These are phyloP conservation scores for Drosophila conformis DNA, from an alignment of 2,888 invertebrate genomes.

Conservation along the genomic window DNA sequence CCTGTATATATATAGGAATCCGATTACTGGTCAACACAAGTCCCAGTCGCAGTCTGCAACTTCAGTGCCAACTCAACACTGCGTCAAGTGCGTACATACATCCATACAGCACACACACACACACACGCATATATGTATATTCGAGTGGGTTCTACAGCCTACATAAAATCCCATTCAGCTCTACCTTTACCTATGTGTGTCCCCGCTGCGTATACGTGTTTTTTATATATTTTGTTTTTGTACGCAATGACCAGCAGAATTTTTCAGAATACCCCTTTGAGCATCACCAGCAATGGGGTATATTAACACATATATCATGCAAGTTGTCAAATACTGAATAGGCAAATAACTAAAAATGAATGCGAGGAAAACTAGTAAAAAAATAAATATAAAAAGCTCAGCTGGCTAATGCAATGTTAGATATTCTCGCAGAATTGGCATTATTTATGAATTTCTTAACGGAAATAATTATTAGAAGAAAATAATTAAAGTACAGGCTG, in stretches of 20 bases:
- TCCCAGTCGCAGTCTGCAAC: conserved; percentile 9
- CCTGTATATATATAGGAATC: conserved; percentile 20
- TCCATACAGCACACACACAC: conserved; percentile 1
- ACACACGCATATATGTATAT: background rate
- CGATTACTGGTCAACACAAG: conserved; percentile 16
- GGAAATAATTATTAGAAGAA: background rate
- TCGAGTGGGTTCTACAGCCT: background rate
- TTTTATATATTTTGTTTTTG: conserved; percentile 6
- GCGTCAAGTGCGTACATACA: conserved; percentile 20
- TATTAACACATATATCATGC: background rate
- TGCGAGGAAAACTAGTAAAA: background rate
- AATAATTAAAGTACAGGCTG: background rate
- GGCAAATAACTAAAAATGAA: background rate
- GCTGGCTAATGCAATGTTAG: background rate
- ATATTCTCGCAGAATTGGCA: background rate
- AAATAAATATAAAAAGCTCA: background rate
- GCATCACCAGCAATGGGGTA: background rate
- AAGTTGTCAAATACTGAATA: background rate
- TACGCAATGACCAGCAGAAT: conserved; percentile 58
- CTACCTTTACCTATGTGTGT: conserved; percentile 26
- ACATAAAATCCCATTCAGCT: background rate
- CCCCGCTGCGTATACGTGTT: conserved; percentile 45
- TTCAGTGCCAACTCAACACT: conserved; percentile 15
- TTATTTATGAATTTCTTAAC: background rate
- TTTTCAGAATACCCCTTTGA: conserved; percentile 28